Evolutionary conservation across 2,888 invertebrate genomes (phyloP).

Genomic region (Drepana falcataria): DNA sequence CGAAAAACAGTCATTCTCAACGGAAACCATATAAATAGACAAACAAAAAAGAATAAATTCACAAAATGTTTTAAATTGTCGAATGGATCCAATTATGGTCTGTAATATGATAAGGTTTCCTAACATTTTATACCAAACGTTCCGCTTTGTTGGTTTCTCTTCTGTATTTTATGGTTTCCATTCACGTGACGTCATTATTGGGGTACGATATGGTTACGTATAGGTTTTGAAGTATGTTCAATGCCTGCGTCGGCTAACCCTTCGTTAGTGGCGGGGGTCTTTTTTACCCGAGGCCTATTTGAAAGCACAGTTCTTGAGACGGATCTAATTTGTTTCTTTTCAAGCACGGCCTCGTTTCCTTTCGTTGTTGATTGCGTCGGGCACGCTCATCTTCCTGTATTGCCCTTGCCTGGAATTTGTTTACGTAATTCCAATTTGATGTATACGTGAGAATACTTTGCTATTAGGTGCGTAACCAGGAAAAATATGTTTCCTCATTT

Average conservation of each 20-base stretch:
- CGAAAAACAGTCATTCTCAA: no score
- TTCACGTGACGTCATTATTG: conserved; percentile 2
- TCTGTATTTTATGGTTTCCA: neutral
- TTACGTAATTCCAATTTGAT: conserved; percentile 36
- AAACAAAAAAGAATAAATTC: no score
- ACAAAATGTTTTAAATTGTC: no score
- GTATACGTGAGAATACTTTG: neutral
- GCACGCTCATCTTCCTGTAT: conserved; percentile 50
- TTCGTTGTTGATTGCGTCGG: conserved; percentile 52
- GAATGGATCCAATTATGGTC: no score
- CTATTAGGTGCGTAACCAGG: neutral
- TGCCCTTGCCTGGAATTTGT: conserved; percentile 51
- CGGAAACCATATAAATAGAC: no score
- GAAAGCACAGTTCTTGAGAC: conserved; percentile 65
- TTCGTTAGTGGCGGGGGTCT: conserved; percentile 61
- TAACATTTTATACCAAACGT: no score
- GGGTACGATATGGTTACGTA: neutral
- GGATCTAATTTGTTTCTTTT: conserved; percentile 75
- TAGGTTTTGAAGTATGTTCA: conserved; percentile 9
- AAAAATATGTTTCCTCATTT: neutral
- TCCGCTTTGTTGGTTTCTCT: no score
- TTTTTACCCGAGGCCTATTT: conserved; percentile 49
- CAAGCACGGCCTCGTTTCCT: conserved; percentile 55
- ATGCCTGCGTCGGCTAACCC: conserved; percentile 43
- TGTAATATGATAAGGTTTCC: no score